Evolutionary conservation across 1,140 invertebrate genomes (phyloP), one percentile per base, ranked within the genome.

Genomic region (Eumaeus atala): DNA sequence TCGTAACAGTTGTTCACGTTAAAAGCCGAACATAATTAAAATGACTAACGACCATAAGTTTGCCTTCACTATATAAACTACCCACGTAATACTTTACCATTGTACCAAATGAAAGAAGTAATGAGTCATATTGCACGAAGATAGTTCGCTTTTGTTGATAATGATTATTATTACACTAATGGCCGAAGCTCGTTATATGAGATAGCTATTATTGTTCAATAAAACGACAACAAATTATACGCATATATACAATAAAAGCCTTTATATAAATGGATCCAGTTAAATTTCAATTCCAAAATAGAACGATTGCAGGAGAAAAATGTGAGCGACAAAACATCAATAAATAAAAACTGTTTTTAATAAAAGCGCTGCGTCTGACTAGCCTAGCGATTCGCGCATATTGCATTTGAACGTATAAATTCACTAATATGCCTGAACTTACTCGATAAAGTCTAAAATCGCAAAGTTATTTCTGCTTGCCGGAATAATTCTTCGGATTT

Each of bases 301-400:
- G 65, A 64, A 62, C 50, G 54, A 36, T 50, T 54, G 58, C 69
- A 54, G 42, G 44, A 54, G 51, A 54, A 54, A 54, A 54, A 34
- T 28, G 40, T 28, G 59, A 60, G 63, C 67, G 70, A 69, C 75
- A 71, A 77, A 28, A 54, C 69, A 72, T 75, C 78, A 73, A 86
- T 86, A 86, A 84, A 86, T 86, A 84, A 86, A 79, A 83, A 81
- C 72, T 68, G 78, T 81, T 84, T 84, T 83, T 84, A 84, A 84
- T 84, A 84, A 84, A 83, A 83, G 72, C 72, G 62, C 70, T 66
- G 70, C 69, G 72, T 70, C 67, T 74, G 70, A 74, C 71, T 71
- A 74, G 70, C 66, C 66, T 66, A 70, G 67, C 67, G 65, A 54
- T 65, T 28, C 64, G 66, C 61, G 75, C 80, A 84, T 87, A 84